Conservation (phyloP, 2,797 vertebrate species). For the Diplodus puntazzo region DNA sequence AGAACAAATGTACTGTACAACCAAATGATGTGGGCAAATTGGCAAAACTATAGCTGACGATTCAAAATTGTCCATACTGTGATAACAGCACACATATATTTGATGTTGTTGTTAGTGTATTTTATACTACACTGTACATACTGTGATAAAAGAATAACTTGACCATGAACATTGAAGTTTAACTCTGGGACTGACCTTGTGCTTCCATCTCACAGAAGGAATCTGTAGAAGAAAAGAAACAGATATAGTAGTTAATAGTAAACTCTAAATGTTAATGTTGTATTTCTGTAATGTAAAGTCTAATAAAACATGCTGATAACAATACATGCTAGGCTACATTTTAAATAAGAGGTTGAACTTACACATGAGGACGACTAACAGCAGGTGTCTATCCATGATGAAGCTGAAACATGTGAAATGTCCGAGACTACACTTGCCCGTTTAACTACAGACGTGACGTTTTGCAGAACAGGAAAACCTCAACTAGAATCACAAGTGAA, state of each 20-base stretch:
- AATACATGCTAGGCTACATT: not conserved
- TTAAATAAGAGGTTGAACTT: slow-evolving; percentile 8
- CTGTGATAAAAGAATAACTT: not conserved
- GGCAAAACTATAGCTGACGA: not conserved
- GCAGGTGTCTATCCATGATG: slow-evolving; percentile 19
- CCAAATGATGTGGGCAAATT: not conserved
- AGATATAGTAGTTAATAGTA: not conserved
- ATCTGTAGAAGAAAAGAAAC: slow-evolving; percentile 4
- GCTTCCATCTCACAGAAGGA: not conserved
- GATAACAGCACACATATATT: not conserved
- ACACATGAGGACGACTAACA: slow-evolving; percentile 30
- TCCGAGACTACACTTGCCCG: not conserved
- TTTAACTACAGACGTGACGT: not conserved
- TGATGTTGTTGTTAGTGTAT: no score
- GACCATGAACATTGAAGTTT: not conserved
- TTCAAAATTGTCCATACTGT: not conserved
- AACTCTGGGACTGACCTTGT: slow-evolving; percentile 22
- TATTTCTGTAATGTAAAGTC: not conserved
- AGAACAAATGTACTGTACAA: not conserved
- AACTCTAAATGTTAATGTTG: not conserved
- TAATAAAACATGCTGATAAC: not conserved
- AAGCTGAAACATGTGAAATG: not conserved
- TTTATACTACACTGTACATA: not conserved
- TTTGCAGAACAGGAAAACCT: slow-evolving; percentile 4
- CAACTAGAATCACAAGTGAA: not conserved